phyloP scores from a whole-genome alignment of 2,797 vertebrate species.

The Spatula clypeata region DNA sequence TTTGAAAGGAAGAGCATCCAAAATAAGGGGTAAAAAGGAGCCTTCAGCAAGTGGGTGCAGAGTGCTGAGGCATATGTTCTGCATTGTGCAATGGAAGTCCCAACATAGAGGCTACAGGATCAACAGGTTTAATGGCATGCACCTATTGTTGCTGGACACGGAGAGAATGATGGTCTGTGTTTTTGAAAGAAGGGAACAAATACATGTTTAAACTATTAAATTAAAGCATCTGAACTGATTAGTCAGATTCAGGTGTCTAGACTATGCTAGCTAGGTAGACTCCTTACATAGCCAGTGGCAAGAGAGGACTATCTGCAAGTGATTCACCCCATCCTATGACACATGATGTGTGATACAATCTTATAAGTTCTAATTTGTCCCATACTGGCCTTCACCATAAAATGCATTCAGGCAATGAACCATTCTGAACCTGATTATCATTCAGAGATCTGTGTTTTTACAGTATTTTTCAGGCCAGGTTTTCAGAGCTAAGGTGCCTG shows the following conservation, averaged over 20 bases:
- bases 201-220: not conserved
- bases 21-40: not conserved
- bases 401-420: not conserved
- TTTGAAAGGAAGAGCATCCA: not conserved
- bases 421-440: not conserved
- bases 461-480: not conserved
- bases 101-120: not conserved
- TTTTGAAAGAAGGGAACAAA: not conserved
- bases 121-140: not conserved
- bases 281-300: not conserved
- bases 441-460: not conserved
- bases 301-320: not conserved
- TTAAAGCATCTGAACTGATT: not conserved
- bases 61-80: rapidly evolving
- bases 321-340: not conserved
- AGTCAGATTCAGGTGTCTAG: not conserved
- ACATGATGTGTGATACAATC: not conserved
- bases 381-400: not conserved
- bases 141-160: not conserved
- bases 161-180: not conserved
- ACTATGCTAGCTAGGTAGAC: not conserved
- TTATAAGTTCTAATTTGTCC: not conserved
- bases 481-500: not conserved
- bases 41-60: not conserved
- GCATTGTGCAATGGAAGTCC: rapidly evolving